phyloP scores from a whole-genome alignment of 92 coral and sea anemone genomes.

The Galaxea fascicularis region DNA sequence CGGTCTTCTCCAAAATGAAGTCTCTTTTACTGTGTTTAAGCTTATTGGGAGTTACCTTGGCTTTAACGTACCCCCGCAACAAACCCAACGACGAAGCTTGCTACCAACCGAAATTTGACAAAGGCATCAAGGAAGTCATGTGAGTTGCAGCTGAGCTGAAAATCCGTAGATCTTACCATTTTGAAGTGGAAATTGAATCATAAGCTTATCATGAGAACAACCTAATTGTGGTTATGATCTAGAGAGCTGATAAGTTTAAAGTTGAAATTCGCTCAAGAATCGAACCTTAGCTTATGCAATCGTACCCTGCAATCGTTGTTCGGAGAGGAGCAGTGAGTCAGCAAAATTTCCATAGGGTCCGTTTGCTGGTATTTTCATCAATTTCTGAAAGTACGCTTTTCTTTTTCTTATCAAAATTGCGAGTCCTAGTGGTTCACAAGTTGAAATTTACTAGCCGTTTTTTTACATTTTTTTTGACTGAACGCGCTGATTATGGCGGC shows the following conservation, averaged over 20 bases:
- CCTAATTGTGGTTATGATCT: too few relatives aligned
- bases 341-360: background rate
- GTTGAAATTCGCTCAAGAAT: too few relatives aligned
- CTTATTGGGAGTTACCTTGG: constrained; percentile 41
- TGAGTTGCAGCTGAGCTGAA: constrained; percentile 48
- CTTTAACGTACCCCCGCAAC: constrained; percentile 25
- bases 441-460: too few relatives aligned
- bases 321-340: background rate
- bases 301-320: too few relatives aligned
- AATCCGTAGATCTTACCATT: background rate
- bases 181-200: background rate
- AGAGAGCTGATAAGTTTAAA: too few relatives aligned
- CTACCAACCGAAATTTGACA: constrained; percentile 74
- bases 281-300: too few relatives aligned
- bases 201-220: background rate
- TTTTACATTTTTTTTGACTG: too few relatives aligned
- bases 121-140: constrained; percentile 72
- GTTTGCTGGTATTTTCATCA: too few relatives aligned
- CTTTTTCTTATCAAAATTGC: too few relatives aligned
- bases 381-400: background rate
- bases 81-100: constrained; percentile 56
- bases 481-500: too few relatives aligned
- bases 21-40: background rate
- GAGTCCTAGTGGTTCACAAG: too few relatives aligned
- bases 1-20: constrained; percentile 14